Evolutionary conservation across 1,140 invertebrate species (phyloP), one percentile per base, ranked within the genome.

Genomic region (Pseudomyrmex dendroicus): DNA sequence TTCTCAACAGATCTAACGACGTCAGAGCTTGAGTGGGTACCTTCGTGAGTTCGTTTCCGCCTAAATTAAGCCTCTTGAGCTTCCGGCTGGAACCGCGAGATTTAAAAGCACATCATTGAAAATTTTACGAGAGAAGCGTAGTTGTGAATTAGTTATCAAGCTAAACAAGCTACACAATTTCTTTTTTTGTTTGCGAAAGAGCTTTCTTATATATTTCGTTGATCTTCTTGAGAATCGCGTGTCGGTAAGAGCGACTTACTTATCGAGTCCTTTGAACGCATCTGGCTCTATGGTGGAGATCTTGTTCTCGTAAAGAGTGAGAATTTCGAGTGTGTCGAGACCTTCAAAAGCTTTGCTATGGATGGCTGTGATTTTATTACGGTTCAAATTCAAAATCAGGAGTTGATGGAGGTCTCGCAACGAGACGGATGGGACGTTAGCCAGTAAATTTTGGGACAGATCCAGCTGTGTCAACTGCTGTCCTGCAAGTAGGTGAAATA

Each of bases 271-370:
- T 82, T 96, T 96, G 93, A 98, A 98, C 15, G 97, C 97, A 77
- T 97, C 97, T 0, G 95, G 93, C 87, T 98, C 97, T 66, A 98
- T 96, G 20, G 93, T 95, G 66, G 95, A 95, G 85, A 98, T 97
- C 94, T 96, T 97, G 91, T 98, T 99, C 91, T 97, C 97, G 92
- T 98, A 98, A 17, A 98, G 93, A 59, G 97, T 98, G 52, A 99
- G 95, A 77, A 98, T 97, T 92, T 98, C 97, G 64, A 98, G 94
- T 5, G 97, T 97, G 83, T 97, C 97, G 85, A 98, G 95, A 2
- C 97, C 97, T 86, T 97, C 95, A 89, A 99, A 98, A 20, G 97
- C 97, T 73, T 95, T 96, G 56, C 95, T 95, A 87, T 97, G 97
- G 20, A 98, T 95, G 63, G 95, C 95, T 15, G 94, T 95, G 87